Evolutionary conservation across 2,888 invertebrate genomes (phyloP), one percentile per base, ranked within the genome.

Genomic region (Nineta flava): DNA sequence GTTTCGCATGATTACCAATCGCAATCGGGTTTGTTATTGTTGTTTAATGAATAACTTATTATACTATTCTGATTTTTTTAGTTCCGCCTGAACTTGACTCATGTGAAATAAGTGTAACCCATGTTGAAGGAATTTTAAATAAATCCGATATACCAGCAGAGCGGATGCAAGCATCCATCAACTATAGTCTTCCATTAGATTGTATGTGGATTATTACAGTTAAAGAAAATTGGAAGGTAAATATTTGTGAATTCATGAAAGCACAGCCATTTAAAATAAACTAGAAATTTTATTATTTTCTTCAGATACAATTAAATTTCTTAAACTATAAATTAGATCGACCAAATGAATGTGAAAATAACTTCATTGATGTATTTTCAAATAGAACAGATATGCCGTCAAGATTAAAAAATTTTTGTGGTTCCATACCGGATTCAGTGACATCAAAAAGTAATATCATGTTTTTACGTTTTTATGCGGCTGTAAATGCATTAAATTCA

Each of bases 361-460:
- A 87, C 67, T 85, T 81, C 62, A 72, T 87, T 54, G 81, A 85
- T 62, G 73, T 87, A 53, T 85, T 84, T 63, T 74, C 72, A 5
- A 74, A 76, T 53, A 67, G 70, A 53, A 79, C 80, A 16, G 79
- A 81, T 57, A 70, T 81, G 58, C 71, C 74, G 46, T 69, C 72
- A 49, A 67, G 75, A 62, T 69, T 65, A 50, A 80, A 77, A 55
- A 79, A 80, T 63, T 91, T 87, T 66, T 92, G 92, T 61, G 90
- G 91, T 0, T 87, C 88, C 5, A 82, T 88, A 19, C 87, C 90
- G 0, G 90, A 91, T 57, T 70, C 82, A 2, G 77, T 87, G 13
- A 70, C 72, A 31, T 81, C 86, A 1, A 70, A 70, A 6, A 72
- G 76, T 3, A 83, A 84, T 62, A 68, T 79, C 12, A 75, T 90